Base-by-base conservation (phyloP, 2,797 vertebrate genomes). In the Taeniopygia guttata region DNA sequence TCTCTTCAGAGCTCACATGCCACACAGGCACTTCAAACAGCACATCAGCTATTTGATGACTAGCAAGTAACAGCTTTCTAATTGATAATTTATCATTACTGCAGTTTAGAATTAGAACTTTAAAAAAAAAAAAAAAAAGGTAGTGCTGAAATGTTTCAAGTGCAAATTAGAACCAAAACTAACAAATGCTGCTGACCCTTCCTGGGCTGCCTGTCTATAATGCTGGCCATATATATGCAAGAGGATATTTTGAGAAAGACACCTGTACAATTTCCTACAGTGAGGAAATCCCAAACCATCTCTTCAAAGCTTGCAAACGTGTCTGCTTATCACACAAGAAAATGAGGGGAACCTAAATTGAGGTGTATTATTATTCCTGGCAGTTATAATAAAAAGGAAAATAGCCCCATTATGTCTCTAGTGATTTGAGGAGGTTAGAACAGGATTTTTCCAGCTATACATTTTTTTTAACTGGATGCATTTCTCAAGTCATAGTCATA, bases 81-180 rank as follows among this genome's bases (percentile, higher is more conserved):
- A 84, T 19, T 74, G 69, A 76, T 73, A 84, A 76, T 73, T 94
- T 84, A 90, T 86, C 77, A 93, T 49, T 91, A 76, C 59, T 75
- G 87, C 29, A 94, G 64, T 49, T 94, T 59, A 87, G 79, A 95
- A 77, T 51, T 55, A 78, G 59, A 72, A 79, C 10, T 77, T 25
- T 10, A 38, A 38, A 38, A 1, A 9, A 34, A 70, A 66, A 45
- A 64, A 43, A 43, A 45, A 45, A 73, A 73, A 51, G 6, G 3
- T 8, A 54, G 38, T 58, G 34, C 27, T 87, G 80, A 67, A 92
- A 60, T 21, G 51, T 54, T 84, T 54, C 43, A 19, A 13, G 3
- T 29, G 23, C 77, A 87, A 91, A 93, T 80, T 67, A 69, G 23
- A 93, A 93, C 29, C 34, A 93, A 95, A 93, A 75, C 51, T 49